Base-by-base conservation (phyloP, 2,888 invertebrate genomes). In the Eledone cirrhosa region DNA sequence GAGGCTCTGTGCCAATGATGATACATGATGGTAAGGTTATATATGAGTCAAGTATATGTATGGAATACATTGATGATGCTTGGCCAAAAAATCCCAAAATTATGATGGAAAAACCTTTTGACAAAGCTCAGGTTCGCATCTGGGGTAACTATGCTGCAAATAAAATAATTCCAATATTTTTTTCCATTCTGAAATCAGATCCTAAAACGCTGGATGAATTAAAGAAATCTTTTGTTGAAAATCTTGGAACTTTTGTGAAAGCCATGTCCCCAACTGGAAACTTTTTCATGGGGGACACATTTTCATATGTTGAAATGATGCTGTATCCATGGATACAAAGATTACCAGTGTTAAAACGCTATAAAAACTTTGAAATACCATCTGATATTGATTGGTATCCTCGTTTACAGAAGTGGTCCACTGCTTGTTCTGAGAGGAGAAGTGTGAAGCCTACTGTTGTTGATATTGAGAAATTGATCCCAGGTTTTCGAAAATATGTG, bases 61-160 rank as follows among this genome's bases (percentile, higher is more conserved):
- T 86, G n/a, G 85, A 88, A 79, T 87, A 85, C 79, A 78, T 87
- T 19, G 86, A 87, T 59, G 87, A 88, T 63, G 81, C 77, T 2
- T 85, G 84, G 77, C 79, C 79, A 1, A 69, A 82, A 1, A 80
- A 80, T 0, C 80, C 81, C 16, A 33, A 74, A 4, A 82, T 87
- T 13, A 77, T 87, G 59, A 86, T 86, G 0, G 67, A 77, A n/a
- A 85, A 85, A 27, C 83, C 86, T 0, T 84, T 82, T 48, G 80
- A 83, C 14, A 81, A 84, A n/a, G 86, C 86, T 5, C 79, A 81
- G 29, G 83, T 82, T 14, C 78, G 85, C 27, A 85, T 87, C 3
- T 85, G 85, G 84, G 81, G 81, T 41, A 86, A 85, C 74, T 84
- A 83, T 78, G 81, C 85, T n/a, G 75, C 79, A 27, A 84, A 85